Evolutionary conservation across 2,797 vertebrate species (phyloP).

Genomic region (Pristis pectinata): DNA sequence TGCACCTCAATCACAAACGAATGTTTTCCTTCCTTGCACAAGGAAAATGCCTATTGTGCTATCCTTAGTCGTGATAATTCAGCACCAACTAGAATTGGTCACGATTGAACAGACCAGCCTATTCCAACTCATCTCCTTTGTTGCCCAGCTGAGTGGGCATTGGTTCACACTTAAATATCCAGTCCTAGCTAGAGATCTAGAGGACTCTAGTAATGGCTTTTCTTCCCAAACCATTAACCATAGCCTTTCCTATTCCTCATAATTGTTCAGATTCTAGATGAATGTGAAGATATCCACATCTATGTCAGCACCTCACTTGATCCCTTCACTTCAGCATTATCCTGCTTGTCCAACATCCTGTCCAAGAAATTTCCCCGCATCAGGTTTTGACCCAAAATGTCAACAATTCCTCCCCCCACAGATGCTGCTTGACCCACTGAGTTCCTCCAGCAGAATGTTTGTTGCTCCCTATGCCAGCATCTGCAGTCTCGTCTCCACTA

Average conservation of each 20-base stretch:
- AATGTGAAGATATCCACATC: neutral
- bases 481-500: too few relatives aligned
- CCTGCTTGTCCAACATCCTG: neutral
- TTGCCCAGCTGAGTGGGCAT: neutral
- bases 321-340: neutral
- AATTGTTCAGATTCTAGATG: neutral
- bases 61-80: neutral
- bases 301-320: neutral
- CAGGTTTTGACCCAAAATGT: too few relatives aligned
- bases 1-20: too few relatives aligned
- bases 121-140: neutral
- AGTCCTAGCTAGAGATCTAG: neutral
- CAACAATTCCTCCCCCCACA: too few relatives aligned
- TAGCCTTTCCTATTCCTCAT: neutral
- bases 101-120: neutral
- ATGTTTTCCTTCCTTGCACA: neutral
- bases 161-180: neutral
- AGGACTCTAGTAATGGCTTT: neutral
- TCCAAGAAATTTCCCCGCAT: neutral
- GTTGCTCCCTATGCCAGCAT: too few relatives aligned
- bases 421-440: too few relatives aligned
- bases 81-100: neutral
- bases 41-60: neutral
- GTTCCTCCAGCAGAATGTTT: too few relatives aligned
- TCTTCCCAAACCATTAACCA: neutral